phyloP scores from a whole-genome alignment of 2,113 vertebrate genomes.

The Polypterus senegalus region DNA sequence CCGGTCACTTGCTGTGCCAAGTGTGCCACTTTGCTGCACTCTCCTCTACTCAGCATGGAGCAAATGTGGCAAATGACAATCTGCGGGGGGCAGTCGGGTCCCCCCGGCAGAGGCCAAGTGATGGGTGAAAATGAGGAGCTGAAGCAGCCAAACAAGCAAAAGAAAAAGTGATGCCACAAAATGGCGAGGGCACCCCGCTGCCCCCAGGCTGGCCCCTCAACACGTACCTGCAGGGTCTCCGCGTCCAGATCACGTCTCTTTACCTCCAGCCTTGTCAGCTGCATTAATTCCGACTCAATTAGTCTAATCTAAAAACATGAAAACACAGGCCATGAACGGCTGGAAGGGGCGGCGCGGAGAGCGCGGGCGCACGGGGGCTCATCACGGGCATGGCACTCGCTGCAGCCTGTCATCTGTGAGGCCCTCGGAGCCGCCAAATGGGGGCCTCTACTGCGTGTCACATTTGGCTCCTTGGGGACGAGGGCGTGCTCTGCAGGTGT shows the following conservation, averaged over 20 bases:
- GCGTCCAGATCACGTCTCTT: constrained; percentile 84
- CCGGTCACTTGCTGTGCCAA: no score
- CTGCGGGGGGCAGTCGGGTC: no score
- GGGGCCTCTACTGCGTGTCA: no score
- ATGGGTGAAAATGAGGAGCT: constrained; percentile 10
- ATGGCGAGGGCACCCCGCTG: neutral
- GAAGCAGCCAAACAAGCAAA: neutral
- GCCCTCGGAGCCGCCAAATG: no score
- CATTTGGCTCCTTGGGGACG: no score
- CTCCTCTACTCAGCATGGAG: no score
- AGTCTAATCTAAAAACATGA: constrained; percentile 92
- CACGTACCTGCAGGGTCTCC: constrained; percentile 88
- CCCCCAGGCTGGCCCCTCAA: neutral
- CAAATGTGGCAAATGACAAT: no score
- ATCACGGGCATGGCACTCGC: no score
- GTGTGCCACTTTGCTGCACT: no score
- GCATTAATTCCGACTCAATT: constrained; percentile 95
- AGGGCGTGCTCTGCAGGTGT: no score
- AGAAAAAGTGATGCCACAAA: neutral
- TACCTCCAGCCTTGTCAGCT: constrained; percentile 95
- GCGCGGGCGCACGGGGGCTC: no score
- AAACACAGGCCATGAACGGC: constrained; percentile 38
- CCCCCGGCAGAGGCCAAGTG: constrained; percentile 2
- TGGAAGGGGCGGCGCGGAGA: constrained; percentile 9
- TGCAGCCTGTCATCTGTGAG: no score